Percentiles rank a stretch among this genome's conserved stretches.
Conservation (phyloP, 1,140 invertebrate species). For the Oreohelix idahoensis region DNA sequence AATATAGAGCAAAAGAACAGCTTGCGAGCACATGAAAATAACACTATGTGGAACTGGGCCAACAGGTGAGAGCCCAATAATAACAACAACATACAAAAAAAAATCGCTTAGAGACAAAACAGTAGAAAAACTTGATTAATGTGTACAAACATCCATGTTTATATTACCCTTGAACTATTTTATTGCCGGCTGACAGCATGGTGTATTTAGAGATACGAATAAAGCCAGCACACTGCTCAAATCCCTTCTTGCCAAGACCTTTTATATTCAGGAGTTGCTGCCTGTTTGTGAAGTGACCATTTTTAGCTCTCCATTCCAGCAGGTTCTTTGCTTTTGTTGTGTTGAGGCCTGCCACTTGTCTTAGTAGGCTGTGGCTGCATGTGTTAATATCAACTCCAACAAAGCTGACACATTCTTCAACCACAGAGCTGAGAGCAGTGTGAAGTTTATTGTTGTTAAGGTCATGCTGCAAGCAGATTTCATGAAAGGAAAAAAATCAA, state of each 20-base stretch:
- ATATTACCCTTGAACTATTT: neutral
- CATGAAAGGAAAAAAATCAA: no score
- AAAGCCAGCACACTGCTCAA: constrained; percentile 92
- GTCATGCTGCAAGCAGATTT: no score
- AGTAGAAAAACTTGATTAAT: no score
- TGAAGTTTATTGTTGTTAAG: constrained; percentile 84
- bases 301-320: constrained; percentile 81
- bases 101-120: no score
- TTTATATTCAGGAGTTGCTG: constrained; percentile 83
- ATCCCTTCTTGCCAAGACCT: constrained; percentile 86
- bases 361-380: constrained; percentile 84
- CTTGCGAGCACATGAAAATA: no score
- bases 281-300: constrained; percentile 82
- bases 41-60: no score
- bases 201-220: constrained; percentile 74
- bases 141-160: neutral
- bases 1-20: no score
- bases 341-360: constrained; percentile 84
- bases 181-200: neutral
- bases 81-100: no score
- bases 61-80: no score
- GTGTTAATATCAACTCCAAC: constrained; percentile 93
- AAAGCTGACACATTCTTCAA: constrained; percentile 88
- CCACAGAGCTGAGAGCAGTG: constrained; percentile 81
- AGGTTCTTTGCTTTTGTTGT: constrained; percentile 83